Evolutionary conservation across 2,797 vertebrate species (phyloP), one percentile per base, ranked within the genome.

Genomic region (Rhinatrema bivittatum): DNA sequence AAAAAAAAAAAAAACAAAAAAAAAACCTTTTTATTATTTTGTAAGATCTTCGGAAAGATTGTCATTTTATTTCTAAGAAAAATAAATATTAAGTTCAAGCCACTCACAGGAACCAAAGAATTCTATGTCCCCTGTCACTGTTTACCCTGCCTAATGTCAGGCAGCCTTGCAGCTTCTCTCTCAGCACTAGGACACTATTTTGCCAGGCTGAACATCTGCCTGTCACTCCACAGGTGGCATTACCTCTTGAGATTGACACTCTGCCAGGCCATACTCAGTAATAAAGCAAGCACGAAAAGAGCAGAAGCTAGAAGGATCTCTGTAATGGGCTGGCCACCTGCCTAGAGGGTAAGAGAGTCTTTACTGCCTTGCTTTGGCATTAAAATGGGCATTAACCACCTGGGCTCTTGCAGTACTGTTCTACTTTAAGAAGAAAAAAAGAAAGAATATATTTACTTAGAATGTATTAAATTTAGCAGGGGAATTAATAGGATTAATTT

Each of bases 201-300:
- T 14, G 9, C 23, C 9, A 25, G 32, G 16, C 13, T 16, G 14
- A 31, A 36, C 31, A 25, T 22, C 22, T 17, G 13, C 21, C 25
- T 30, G 13, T 8, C 13, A 25, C 4, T 49, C 54, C 34, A 39
- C 16, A 38, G 17, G 20, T 7, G 37, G 15, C 15, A 12, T 25
- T 26, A 25, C 10, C 41, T 2, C n/a, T n/a, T n/a, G n/a, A n/a
- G n/a, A n/a, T n/a, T n/a, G n/a, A n/a, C n/a, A n/a, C n/a, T 20
- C 25, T 43, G 18, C 23, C 40, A 57, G 15, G 7, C 14, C 11
- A 31, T 35, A 25, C 21, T 45, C 41, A 41, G 16, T n/a, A n/a
- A n/a, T 19, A 42, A 34, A 44, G 29, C 23, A 56, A 41, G 32
- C 57, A 30, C 55, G 39, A 62, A 51, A 62, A 60, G 57, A 61